phyloP scores from a whole-genome alignment of 1,140 invertebrate genomes.

The Lepidurus arcticus region DNA sequence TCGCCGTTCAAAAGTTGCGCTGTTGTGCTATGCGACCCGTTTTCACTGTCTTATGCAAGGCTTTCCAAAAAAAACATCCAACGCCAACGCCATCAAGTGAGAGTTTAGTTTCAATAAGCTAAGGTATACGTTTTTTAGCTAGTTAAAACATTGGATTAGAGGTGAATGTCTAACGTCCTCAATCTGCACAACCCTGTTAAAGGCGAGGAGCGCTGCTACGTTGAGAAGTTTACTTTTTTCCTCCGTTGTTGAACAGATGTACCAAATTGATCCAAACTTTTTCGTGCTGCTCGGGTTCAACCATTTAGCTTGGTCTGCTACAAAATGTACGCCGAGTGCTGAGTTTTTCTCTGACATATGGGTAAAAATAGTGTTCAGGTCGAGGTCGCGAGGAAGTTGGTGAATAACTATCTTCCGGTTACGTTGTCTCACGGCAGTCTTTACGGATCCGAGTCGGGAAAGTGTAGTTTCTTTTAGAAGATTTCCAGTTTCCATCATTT shows the following conservation, averaged over 20 bases:
- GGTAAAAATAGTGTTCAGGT: not conserved
- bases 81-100: no score
- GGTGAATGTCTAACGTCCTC: not conserved
- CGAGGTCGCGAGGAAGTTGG: conserved; percentile 15
- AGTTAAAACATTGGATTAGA: no score
- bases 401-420: not conserved
- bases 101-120: no score
- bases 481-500: not conserved
- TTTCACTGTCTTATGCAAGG: no score
- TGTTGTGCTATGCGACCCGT: no score
- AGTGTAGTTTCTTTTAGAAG: not conserved
- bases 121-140: no score
- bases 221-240: conserved; percentile 1
- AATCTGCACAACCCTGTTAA: conserved; percentile 13
- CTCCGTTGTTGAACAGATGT: not conserved
- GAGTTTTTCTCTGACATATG: conserved; percentile 20
- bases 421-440: not conserved
- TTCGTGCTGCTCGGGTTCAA: not conserved
- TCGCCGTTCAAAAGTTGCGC: no score
- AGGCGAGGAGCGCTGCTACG: not conserved
- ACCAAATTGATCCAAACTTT: not conserved
- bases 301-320: not conserved
- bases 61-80: no score
- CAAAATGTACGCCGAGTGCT: not conserved
- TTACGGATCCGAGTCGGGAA: not conserved